A percentile compares a stretch with the other conserved stretches of the same genome.
Evolutionary conservation across 2,888 invertebrate species (phyloP).

Genomic region (Poecilus cupreus): DNA sequence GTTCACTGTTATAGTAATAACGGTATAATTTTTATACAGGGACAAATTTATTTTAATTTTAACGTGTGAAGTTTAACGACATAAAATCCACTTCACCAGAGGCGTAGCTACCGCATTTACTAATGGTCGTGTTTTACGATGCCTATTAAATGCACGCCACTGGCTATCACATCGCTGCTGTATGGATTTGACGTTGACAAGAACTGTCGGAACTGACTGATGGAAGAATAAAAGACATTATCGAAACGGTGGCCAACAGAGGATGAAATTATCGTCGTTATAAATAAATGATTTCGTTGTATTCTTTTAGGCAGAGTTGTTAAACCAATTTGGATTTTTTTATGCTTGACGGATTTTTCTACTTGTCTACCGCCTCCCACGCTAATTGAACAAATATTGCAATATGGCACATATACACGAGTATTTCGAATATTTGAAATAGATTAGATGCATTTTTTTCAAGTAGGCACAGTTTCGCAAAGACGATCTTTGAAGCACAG

Average conservation of each 20-base stretch:
- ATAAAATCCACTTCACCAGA: neutral
- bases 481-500: too few relatives aligned
- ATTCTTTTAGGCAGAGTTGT: too few relatives aligned
- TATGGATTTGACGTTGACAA: constrained; percentile 18
- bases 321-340: too few relatives aligned
- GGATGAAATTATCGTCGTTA: constrained; percentile 27
- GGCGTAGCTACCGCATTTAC: neutral
- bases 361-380: too few relatives aligned
- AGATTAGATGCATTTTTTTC: too few relatives aligned
- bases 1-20: constrained; percentile 7
- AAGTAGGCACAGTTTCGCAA: too few relatives aligned
- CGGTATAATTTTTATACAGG: constrained; percentile 16
- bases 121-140: neutral
- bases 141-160: constrained; percentile 23
- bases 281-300: constrained; percentile 21
- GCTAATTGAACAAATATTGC: too few relatives aligned
- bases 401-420: too few relatives aligned
- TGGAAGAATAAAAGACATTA: constrained; percentile 31
- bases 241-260: neutral
- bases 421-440: too few relatives aligned
- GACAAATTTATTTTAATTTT: constrained; percentile 25
- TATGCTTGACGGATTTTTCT: too few relatives aligned
- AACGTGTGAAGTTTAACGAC: constrained; percentile 12
- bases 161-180: neutral
- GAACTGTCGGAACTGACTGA: constrained; percentile 25